Conservation (phyloP, 64 coral and sea anemone genomes). For the Pocillopora damicornis region DNA sequence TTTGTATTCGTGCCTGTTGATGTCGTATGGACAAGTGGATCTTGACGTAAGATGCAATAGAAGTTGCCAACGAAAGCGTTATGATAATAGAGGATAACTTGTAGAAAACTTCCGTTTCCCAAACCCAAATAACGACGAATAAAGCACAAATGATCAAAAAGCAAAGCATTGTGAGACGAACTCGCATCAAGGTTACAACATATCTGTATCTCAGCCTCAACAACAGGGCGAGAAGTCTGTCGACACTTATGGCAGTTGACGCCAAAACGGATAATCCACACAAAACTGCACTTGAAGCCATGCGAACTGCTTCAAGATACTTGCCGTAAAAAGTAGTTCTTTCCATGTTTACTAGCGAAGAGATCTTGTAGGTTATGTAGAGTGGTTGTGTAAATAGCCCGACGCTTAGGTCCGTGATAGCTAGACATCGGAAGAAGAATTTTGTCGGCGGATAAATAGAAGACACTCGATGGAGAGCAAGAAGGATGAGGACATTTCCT, state of each 20-base stretch:
- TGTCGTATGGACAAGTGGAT: not conserved
- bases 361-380: not conserved
- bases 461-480: not conserved
- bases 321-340: no score
- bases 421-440: not conserved
- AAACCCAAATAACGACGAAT: no score
- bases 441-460: constrained; percentile 18
- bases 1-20: not conserved
- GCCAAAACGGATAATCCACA: not conserved
- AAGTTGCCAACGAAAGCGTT: no score
- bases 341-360: not conserved
- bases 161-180: not conserved
- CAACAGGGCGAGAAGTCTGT: not conserved
- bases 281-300: not conserved
- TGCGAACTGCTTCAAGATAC: not conserved
- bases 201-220: not conserved
- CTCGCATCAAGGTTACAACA: not conserved
- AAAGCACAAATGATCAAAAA: no score
- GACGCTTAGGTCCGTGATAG: constrained; percentile 9
- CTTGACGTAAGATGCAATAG: not conserved
- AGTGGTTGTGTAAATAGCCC: not conserved
- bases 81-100: no score
- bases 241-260: not conserved
- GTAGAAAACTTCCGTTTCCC: no score
- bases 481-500: constrained; percentile 4